phyloP scores from a whole-genome alignment of 2,113 vertebrate species.

The Corvus hawaiiensis region DNA sequence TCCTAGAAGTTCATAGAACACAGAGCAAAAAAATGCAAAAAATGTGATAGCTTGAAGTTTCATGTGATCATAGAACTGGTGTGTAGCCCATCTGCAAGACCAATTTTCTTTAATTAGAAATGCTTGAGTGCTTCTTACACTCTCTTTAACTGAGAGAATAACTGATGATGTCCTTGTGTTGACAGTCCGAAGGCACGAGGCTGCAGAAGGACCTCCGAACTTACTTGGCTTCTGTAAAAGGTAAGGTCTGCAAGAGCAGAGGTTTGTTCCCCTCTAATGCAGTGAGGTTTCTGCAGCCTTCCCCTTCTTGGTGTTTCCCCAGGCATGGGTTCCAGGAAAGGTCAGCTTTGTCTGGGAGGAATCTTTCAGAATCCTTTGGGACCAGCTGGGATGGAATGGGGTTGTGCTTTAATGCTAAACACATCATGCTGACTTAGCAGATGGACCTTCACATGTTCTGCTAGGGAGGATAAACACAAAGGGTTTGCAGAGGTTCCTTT shows the following conservation, averaged over 20 bases:
- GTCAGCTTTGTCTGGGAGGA: not conserved
- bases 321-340: not conserved
- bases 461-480: not conserved
- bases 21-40: not conserved
- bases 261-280: not conserved
- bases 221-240: constrained; percentile 92
- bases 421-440: not conserved
- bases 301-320: not conserved
- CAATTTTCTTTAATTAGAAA: not conserved
- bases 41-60: not conserved
- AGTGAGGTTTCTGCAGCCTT: not conserved
- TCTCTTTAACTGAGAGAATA: not conserved
- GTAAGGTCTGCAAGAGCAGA: constrained; percentile 56
- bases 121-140: not conserved
- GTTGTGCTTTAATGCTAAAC: not conserved
- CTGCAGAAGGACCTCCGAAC: constrained; percentile 93
- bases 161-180: not conserved
- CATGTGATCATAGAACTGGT: not conserved
- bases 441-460: not conserved
- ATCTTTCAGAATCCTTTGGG: not conserved
- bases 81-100: not conserved
- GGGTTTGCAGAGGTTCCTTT: not conserved
- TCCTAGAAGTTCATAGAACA: not conserved
- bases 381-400: not conserved
- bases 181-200: constrained; percentile 86